A percentile compares a stretch with the other conserved stretches of the same genome.
phyloP scores from a whole-genome alignment of 1,140 invertebrate genomes.

The Trachelipus rathkii region DNA sequence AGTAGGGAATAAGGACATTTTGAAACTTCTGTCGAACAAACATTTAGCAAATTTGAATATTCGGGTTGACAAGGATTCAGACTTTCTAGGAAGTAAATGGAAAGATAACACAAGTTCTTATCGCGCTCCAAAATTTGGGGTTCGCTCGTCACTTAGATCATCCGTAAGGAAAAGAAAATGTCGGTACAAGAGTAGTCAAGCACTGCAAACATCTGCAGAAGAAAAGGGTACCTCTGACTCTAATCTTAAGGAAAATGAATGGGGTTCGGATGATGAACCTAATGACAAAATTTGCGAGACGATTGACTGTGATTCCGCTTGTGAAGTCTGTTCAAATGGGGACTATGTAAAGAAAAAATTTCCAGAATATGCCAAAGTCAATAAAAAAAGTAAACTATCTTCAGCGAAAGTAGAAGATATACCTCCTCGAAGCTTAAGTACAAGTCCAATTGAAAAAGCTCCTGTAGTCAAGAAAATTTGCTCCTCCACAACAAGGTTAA shows the following conservation, averaged over 20 bases:
- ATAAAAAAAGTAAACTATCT: slow-evolving; percentile 31
- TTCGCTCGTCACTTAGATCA: not conserved
- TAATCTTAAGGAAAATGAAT: not conserved
- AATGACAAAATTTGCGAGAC: not conserved
- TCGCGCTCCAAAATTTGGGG: not conserved
- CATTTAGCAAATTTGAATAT: not conserved
- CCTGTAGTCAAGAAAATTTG: slow-evolving; percentile 43
- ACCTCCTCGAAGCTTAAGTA: not conserved
- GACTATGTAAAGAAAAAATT: slow-evolving; percentile 14
- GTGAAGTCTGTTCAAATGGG: not conserved
- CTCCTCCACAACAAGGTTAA: slow-evolving; percentile 28
- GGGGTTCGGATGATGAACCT: not conserved
- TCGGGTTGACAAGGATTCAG: not conserved
- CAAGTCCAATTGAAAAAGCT: slow-evolving; percentile 36
- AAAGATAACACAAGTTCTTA: not conserved
- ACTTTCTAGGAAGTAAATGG: not conserved
- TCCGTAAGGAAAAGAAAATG: not conserved
- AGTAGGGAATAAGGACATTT: not conserved
- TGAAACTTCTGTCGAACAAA: not conserved
- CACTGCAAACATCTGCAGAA: not conserved
- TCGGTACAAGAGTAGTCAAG: not conserved
- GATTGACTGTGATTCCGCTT: no score
- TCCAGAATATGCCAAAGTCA: slow-evolving; percentile 44
- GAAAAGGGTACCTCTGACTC: not conserved
- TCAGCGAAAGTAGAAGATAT: not conserved